Base-by-base conservation (phyloP, 2,888 invertebrate species). In the Lagria hirta region DNA sequence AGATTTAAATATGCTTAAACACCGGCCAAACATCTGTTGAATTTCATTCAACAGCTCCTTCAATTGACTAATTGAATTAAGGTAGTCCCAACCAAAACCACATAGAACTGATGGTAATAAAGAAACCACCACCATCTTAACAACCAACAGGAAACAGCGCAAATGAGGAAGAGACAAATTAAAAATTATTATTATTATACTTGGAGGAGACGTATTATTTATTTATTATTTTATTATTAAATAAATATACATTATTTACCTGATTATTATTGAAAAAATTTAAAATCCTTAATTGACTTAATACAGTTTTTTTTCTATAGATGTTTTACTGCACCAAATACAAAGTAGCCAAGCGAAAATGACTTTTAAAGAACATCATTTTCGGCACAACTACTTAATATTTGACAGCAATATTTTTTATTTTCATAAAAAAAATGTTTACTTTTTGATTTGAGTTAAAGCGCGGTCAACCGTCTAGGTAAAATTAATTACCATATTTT, bases 371-470 rank as follows among this genome's bases (percentile, higher is more conserved):
- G 51, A 54, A 47, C 55, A 68, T 74, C 74, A 73, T 75, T 75
- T 72, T 74, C 75, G 76, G 76, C 75, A 73, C 73, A 71, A 76
- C 77, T 77, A 77, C 77, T 77, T 77, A 77, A 70, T 60, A 70
- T 60, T 52, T 46, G 43, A 18, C n/a, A 11, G 29, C 34, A 21
- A 11, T n/a, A 20, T 5, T 18, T 23, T 32, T 32, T 11, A 15
- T 38, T 16, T 23, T 32, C n/a, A n/a, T n/a, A n/a, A n/a, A n/a
- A n/a, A n/a, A n/a, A n/a, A n/a, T n/a, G n/a, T n/a, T n/a, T n/a
- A n/a, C n/a, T n/a, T n/a, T n/a, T n/a, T n/a, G n/a, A n/a, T n/a
- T n/a, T n/a, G n/a, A n/a, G n/a, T n/a, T n/a, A n/a, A n/a, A n/a
- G n/a, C n/a, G n/a, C n/a, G n/a, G n/a, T n/a, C n/a, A n/a, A n/a